Evolutionary conservation across 2,797 vertebrate genomes (phyloP).

Genomic region (Sebastes paucispinis): DNA sequence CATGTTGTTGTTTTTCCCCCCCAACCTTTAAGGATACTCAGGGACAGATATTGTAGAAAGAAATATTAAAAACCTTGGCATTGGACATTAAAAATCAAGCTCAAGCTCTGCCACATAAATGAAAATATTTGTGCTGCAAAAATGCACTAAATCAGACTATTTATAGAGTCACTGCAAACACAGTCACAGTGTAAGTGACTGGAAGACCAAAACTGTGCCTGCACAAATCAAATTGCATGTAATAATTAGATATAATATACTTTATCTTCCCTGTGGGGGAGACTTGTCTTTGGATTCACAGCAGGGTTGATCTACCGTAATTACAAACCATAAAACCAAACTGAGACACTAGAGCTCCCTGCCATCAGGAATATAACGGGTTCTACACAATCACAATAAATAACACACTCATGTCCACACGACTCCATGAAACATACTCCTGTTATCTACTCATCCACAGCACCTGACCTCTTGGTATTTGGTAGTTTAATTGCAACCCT

Average conservation of each 20-base stretch:
- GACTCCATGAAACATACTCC: not conserved
- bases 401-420: not conserved
- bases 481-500: not conserved
- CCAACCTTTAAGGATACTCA: not conserved
- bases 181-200: not conserved
- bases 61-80: not conserved
- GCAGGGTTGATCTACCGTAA: not conserved
- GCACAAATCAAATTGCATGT: not conserved
- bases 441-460: not conserved
- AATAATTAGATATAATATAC: not conserved
- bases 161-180: not conserved
- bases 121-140: not conserved
- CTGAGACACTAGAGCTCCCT: not conserved
- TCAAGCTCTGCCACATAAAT: not conserved
- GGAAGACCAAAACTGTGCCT: not conserved
- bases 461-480: not conserved
- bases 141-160: not conserved
- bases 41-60: not conserved
- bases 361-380: not conserved
- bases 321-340: not conserved
- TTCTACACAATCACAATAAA: not conserved
- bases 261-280: not conserved
- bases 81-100: not conserved
- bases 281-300: not conserved
- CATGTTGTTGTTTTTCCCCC: not conserved